Evolutionary conservation across 92 coral and sea anemone species (phyloP).

Genomic region (Actinostola sp.): DNA sequence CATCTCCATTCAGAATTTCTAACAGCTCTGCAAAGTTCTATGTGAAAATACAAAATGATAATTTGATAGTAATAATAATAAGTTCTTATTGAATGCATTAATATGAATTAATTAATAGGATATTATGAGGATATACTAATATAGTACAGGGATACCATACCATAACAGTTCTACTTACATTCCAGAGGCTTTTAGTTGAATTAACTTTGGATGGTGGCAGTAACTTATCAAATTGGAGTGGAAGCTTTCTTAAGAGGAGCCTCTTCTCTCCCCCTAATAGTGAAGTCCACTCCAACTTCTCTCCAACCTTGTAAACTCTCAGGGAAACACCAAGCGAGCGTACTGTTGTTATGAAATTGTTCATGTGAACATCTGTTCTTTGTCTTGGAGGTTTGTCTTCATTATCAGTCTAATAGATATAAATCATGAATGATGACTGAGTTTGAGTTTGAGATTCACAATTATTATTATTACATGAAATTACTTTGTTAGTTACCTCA

Average conservation of each 20-base stretch:
- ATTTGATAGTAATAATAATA: too few species aligned
- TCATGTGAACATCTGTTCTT: background rate
- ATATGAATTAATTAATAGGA: too few species aligned
- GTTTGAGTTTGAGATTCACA: background rate
- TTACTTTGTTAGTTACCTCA: background rate
- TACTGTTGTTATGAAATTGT: background rate
- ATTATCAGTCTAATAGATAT: background rate
- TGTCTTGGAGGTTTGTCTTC: background rate
- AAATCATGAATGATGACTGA: background rate
- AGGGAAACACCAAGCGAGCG: background rate
- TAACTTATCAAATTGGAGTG: background rate
- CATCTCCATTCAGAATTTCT: too few species aligned
- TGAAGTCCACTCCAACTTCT: constrained; percentile 7
- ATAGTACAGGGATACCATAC: too few species aligned
- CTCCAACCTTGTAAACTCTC: background rate
- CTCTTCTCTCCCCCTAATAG: constrained; percentile 8
- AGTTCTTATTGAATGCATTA: too few species aligned
- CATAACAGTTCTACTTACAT: too few species aligned
- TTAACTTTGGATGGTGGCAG: background rate
- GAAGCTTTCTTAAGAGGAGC: constrained; percentile 1
- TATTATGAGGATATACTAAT: too few species aligned
- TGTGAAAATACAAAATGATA: too few species aligned
- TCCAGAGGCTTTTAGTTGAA: constrained; percentile 7
- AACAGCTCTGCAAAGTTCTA: too few species aligned
- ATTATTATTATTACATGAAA: too few species aligned